These are phyloP conservation scores for Tricholauxania praeusta DNA, from an alignment of 2,888 invertebrate genomes.

Conservation along the genomic window DNA sequence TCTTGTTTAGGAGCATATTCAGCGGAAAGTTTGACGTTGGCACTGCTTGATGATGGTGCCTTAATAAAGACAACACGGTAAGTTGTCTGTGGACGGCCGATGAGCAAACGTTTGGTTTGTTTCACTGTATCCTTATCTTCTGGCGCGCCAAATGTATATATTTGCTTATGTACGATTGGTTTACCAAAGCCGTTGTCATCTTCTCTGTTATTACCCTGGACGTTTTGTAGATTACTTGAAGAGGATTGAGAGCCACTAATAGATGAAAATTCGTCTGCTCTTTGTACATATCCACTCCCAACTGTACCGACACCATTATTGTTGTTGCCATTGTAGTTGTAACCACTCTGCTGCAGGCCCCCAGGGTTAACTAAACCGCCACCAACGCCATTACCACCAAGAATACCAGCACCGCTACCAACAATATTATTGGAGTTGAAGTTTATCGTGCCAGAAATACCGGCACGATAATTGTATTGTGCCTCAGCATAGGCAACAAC, in stretches of 20 bases:
- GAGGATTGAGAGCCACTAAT: slow-evolving; percentile 29
- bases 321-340: slow-evolving; percentile 23
- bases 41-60: slow-evolving; percentile 59
- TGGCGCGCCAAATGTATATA: slow-evolving; percentile 63
- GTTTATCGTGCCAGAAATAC: slow-evolving; percentile 50
- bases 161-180: slow-evolving; percentile 61
- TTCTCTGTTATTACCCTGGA: slow-evolving; percentile 44
- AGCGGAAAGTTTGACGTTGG: slow-evolving; percentile 60
- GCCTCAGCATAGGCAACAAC: slow-evolving; percentile 57
- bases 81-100: slow-evolving; percentile 63
- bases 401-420: not conserved
- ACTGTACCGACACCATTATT: slow-evolving; percentile 2
- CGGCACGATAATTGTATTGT: slow-evolving; percentile 59
- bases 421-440: slow-evolving; percentile 33
- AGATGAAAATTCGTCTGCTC: not conserved
- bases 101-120: slow-evolving; percentile 59
- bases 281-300: not conserved
- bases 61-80: slow-evolving; percentile 66
- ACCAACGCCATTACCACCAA: slow-evolving; percentile 48
- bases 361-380: slow-evolving; percentile 35
- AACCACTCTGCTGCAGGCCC: slow-evolving; percentile 29
- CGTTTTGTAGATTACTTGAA: not conserved
- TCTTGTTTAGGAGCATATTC: slow-evolving; percentile 64
- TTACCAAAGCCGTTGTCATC: slow-evolving; percentile 50
- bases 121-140: slow-evolving; percentile 60